Conservation (phyloP, 2,797 vertebrate genomes). For the Platyrinchus mystaceus region DNA sequence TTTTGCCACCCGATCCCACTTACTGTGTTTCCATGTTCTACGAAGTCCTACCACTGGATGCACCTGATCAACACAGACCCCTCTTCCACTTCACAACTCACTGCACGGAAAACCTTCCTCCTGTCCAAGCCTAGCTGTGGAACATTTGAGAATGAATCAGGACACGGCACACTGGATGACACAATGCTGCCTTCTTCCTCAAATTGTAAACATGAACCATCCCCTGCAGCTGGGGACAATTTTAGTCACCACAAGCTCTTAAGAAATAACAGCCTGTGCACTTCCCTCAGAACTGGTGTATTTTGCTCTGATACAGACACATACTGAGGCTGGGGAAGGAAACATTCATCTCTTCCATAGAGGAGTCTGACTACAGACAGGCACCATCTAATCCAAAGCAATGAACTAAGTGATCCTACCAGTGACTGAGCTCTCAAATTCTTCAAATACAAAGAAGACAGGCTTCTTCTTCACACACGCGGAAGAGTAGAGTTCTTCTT, state of each 20-base stretch:
- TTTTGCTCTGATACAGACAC: background rate
- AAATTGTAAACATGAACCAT: background rate
- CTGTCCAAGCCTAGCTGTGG: background rate
- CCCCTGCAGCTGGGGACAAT: background rate
- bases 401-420: background rate
- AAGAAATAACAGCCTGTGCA: background rate
- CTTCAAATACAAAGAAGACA: background rate
- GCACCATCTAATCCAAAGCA: background rate
- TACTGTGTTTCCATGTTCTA: background rate
- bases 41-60: background rate
- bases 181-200: background rate
- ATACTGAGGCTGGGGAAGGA: background rate
- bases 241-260: slow-evolving; percentile 14
- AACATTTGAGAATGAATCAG: background rate
- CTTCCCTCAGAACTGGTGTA: background rate
- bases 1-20: background rate
- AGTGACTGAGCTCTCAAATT: background rate
- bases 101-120: background rate
- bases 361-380: background rate
- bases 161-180: background rate
- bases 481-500: background rate
- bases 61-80: background rate
- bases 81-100: background rate
- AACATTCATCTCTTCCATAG: background rate
- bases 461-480: background rate